Evolutionary conservation across 1,140 invertebrate species (phyloP).

Genomic region (Pseudomyrmex gracilis): DNA sequence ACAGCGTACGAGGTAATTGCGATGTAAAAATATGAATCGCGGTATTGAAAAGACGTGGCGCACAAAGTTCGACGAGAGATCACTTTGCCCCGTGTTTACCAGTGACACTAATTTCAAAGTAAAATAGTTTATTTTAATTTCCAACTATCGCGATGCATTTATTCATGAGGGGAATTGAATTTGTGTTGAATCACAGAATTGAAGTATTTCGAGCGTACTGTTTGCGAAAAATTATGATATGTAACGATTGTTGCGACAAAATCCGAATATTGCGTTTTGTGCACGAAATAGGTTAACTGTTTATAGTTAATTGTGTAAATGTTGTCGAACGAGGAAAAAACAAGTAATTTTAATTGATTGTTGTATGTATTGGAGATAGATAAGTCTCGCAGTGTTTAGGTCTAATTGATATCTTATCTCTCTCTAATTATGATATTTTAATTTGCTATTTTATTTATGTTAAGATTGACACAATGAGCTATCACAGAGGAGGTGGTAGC

Average conservation of each 20-base stretch:
- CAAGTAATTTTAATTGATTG: background rate
- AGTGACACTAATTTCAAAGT: background rate
- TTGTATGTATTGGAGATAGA: background rate
- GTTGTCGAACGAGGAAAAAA: background rate
- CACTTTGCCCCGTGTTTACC: too few species aligned
- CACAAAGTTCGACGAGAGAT: too few species aligned
- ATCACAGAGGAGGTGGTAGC: slow-evolving; percentile 80
- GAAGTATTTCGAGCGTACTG: background rate
- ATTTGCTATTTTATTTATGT: background rate
- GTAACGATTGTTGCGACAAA: background rate
- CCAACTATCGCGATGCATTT: background rate
- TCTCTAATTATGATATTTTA: too few species aligned
- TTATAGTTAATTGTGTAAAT: background rate
- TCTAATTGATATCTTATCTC: background rate
- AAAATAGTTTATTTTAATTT: background rate
- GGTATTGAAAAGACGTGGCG: too few species aligned
- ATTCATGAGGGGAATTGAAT: background rate
- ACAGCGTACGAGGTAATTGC: too few species aligned
- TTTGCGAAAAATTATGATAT: background rate
- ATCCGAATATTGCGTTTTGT: background rate
- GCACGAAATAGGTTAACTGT: background rate
- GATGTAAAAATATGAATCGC: too few species aligned
- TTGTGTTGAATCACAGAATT: background rate
- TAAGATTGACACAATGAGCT: slow-evolving; percentile 79
- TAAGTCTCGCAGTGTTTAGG: background rate